phyloP scores from a whole-genome alignment of 2,888 invertebrate species.

The Acrobasis suavella region DNA sequence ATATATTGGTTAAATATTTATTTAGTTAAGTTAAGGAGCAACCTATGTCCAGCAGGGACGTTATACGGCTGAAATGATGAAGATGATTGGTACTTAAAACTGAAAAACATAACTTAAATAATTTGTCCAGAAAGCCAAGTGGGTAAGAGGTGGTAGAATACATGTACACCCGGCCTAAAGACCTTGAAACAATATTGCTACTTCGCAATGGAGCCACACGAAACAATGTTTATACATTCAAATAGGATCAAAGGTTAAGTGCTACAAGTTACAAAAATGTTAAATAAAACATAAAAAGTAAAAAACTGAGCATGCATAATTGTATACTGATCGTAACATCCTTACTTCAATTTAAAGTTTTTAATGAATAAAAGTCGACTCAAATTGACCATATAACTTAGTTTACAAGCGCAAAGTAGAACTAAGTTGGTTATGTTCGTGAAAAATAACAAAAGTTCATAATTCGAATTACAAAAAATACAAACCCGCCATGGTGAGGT shows the following conservation, averaged over 20 bases:
- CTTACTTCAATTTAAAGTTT: neutral
- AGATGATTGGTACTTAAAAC: too few species aligned
- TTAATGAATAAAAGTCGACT: neutral
- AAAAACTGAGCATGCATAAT: neutral
- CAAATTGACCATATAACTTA: neutral
- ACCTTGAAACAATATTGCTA: slow-evolving; percentile 11
- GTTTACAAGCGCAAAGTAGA: neutral
- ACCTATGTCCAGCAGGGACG: too few species aligned
- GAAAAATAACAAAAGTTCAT: slow-evolving; percentile 25
- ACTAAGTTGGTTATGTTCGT: neutral
- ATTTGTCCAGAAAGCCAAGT: too few species aligned
- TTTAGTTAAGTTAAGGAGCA: too few species aligned
- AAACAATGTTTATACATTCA: slow-evolving; percentile 25
- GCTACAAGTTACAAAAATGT: slow-evolving; percentile 22
- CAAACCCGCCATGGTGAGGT: slow-evolving; percentile 61
- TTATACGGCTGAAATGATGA: too few species aligned
- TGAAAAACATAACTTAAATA: too few species aligned
- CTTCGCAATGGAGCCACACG: neutral
- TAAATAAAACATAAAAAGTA: slow-evolving; percentile 23
- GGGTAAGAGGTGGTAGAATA: too few species aligned
- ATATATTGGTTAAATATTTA: too few species aligned
- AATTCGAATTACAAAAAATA: slow-evolving; percentile 34
- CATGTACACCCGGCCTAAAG: neutral
- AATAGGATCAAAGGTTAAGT: slow-evolving; percentile 42
- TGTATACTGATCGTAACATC: neutral